These are phyloP conservation scores for Chionodraco myersi DNA, from an alignment of 2,113 vertebrate species.

Conservation along the genomic window DNA sequence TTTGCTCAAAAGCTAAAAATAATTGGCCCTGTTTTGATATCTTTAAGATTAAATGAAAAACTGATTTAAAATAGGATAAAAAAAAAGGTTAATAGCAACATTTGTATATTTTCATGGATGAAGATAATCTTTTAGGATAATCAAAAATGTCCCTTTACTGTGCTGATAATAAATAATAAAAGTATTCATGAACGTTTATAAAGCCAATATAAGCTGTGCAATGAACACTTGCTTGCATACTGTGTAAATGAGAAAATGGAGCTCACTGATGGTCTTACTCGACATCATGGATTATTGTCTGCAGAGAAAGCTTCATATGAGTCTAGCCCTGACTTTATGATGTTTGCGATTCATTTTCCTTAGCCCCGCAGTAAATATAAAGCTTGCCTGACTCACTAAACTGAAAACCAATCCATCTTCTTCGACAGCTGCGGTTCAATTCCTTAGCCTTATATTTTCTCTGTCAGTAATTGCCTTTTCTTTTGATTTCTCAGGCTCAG, in stretches of 20 bases:
- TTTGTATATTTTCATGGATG: background rate
- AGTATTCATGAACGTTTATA: background rate
- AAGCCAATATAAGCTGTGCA: background rate
- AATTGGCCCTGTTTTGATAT: no score
- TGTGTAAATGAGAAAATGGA: slow-evolving; percentile 29
- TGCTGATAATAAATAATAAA: background rate
- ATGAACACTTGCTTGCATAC: background rate
- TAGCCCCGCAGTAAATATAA: slow-evolving; percentile 55
- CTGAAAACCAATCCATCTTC: slow-evolving; percentile 68
- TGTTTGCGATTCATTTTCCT: slow-evolving; percentile 59
- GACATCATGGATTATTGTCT: slow-evolving; percentile 8
- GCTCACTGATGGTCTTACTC: background rate
- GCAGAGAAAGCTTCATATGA: slow-evolving; percentile 20
- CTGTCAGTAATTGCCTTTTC: slow-evolving; percentile 72
- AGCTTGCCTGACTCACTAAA: slow-evolving; percentile 53
- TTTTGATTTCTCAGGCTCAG: slow-evolving; percentile 63
- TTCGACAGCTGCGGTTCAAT: slow-evolving; percentile 65
- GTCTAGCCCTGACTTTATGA: slow-evolving; percentile 13
- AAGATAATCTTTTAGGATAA: background rate
- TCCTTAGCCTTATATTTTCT: slow-evolving; percentile 71
- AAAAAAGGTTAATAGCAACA: background rate
- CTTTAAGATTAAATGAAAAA: no score
- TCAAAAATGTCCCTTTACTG: background rate
- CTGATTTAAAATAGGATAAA: no score
- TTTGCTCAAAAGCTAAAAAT: no score